Evolutionary conservation across 2,113 vertebrate species (phyloP).

Genomic region (Hassar affinis): DNA sequence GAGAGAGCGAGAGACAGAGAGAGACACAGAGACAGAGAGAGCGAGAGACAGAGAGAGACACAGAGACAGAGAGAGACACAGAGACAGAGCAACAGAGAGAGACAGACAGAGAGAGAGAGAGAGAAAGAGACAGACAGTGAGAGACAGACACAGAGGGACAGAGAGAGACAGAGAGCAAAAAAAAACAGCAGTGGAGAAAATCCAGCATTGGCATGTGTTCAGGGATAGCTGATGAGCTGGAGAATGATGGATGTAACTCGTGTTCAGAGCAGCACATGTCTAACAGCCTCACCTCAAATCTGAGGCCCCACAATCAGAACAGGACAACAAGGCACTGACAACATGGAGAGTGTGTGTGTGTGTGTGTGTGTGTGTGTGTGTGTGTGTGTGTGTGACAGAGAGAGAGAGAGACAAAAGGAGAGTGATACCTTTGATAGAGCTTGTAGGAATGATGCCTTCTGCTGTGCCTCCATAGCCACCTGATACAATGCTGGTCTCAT

Average conservation of each 20-base stretch:
- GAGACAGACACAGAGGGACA: neutral
- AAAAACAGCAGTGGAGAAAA: neutral
- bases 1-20: no score
- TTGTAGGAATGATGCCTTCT: slow-evolving; percentile 89
- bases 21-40: no score
- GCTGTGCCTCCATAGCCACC: slow-evolving; percentile 92
- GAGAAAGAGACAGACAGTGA: neutral
- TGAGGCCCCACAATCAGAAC: neutral
- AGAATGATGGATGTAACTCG: neutral
- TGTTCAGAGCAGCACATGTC: neutral
- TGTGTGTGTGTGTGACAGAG: neutral
- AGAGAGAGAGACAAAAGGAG: neutral
- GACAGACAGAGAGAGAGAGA: neutral
- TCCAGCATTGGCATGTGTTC: neutral
- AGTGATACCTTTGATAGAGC: slow-evolving; percentile 79
- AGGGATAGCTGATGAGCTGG: neutral
- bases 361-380: no score
- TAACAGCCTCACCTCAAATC: neutral
- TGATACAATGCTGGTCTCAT: slow-evolving; percentile 95
- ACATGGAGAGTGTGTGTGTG: neutral
- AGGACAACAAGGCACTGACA: neutral
- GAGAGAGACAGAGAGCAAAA: neutral
- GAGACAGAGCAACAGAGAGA: neutral
- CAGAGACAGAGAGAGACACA: no score
- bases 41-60: no score